Conservation (phyloP, 1,140 invertebrate species). For the Ceratina japonica region DNA sequence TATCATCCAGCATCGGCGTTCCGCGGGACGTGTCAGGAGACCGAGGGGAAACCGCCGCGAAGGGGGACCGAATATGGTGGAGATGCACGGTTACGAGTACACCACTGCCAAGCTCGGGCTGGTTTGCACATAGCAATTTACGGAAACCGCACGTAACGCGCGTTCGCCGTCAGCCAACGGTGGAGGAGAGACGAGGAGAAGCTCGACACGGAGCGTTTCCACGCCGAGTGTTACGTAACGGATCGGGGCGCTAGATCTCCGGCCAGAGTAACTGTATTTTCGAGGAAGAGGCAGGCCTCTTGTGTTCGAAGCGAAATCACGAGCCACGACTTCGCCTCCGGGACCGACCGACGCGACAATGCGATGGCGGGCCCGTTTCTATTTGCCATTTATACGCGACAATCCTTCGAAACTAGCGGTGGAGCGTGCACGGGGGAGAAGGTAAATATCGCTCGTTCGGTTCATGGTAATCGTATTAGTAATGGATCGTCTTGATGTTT, state of each 20-base stretch:
- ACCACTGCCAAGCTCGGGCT: conserved; percentile 10
- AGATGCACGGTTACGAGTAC: conserved; percentile 10
- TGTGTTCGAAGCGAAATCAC: conserved; percentile 50
- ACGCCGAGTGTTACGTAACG: conserved; percentile 65
- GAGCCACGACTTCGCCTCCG: conserved; percentile 48
- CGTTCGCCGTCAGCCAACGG: conserved; percentile 44
- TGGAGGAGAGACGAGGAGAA: conserved; percentile 24
- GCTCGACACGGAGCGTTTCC: conserved; percentile 57
- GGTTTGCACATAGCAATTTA: conserved; percentile 70
- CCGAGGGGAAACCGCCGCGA: neutral
- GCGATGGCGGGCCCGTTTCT: neutral
- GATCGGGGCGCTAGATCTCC: conserved; percentile 62
- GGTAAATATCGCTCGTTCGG: neutral
- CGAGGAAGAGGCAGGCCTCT: conserved; percentile 46
- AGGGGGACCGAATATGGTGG: neutral
- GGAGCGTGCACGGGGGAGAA: neutral
- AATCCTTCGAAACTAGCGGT: neutral
- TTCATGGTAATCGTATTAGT: neutral
- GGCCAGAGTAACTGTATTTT: conserved; percentile 63
- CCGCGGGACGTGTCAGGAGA: conserved; percentile 20
- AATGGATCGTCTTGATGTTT: neutral
- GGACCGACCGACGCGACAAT: neutral
- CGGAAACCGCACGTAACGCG: conserved; percentile 72
- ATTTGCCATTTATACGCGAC: neutral
- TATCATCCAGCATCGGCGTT: neutral